Conservation (phyloP, 2,888 invertebrate species). For the Itoplectis maculator region DNA sequence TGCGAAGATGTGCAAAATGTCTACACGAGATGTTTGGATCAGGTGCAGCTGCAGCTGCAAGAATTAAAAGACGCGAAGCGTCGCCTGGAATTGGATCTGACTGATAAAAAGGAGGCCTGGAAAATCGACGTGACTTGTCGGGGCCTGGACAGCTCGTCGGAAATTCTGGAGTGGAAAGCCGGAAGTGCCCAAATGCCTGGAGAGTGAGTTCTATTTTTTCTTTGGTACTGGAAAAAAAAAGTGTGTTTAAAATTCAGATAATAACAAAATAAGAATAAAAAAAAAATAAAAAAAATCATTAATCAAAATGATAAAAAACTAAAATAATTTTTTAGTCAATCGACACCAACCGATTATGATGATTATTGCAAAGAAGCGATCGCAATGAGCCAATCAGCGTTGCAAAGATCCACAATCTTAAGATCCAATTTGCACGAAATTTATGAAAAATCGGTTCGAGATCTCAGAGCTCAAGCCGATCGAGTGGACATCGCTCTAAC, state of each 20-base stretch:
- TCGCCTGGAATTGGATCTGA: constrained; percentile 86
- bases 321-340: constrained; percentile 82
- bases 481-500: constrained; percentile 85
- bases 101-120: constrained; percentile 86
- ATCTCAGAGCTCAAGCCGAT: constrained; percentile 86
- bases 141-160: constrained; percentile 83
- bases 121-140: constrained; percentile 85
- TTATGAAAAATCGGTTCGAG: constrained; percentile 84
- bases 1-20: constrained; percentile 77
- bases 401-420: constrained; percentile 85
- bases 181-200: constrained; percentile 86
- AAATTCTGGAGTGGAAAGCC: constrained; percentile 85
- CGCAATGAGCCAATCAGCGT: constrained; percentile 84
- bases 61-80: constrained; percentile 85
- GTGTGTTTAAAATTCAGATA: no score
- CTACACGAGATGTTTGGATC: constrained; percentile 75
- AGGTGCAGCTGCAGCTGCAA: constrained; percentile 81
- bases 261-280: no score
- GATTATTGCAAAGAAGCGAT: constrained; percentile 85
- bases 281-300: neutral
- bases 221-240: no score
- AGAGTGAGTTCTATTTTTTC: constrained; percentile 80
- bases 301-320: neutral
- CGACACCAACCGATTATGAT: constrained; percentile 86
- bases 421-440: constrained; percentile 82